Percentiles rank a stretch among this genome's conserved stretches.
phyloP scores from a whole-genome alignment of 2,797 vertebrate species.

The Yasuhikotakia modesta region DNA sequence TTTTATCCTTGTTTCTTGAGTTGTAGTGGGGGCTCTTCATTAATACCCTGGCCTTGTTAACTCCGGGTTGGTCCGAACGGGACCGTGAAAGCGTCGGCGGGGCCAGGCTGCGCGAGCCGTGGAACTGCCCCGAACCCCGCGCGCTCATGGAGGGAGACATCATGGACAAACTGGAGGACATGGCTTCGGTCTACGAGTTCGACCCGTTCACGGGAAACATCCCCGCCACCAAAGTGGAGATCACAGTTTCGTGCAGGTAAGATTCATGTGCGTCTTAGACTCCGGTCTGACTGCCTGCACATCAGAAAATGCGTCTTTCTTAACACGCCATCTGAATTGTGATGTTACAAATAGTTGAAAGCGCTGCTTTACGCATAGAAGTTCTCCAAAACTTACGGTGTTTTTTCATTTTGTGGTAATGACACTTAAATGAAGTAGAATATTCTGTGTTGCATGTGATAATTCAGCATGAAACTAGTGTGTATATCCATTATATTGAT shows the following conservation, averaged over 20 bases:
- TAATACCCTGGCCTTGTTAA: slow-evolving; percentile 39
- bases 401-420: not conserved
- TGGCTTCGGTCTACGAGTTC: slow-evolving; percentile 88
- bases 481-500: not conserved
- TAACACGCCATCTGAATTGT: not conserved
- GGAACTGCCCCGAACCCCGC: slow-evolving; percentile 71
- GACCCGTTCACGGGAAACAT: slow-evolving; percentile 89
- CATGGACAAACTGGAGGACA: slow-evolving; percentile 87
- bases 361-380: not conserved
- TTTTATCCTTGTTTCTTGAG: slow-evolving; percentile 21
- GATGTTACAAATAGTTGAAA: too few species aligned
- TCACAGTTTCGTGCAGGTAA: slow-evolving; percentile 96
- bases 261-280: not conserved
- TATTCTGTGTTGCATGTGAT: not conserved
- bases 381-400: slow-evolving; percentile 3
- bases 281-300: not conserved
- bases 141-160: slow-evolving; percentile 82
- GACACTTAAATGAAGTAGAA: not conserved
- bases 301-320: not conserved
- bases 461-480: not conserved
- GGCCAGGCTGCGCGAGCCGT: slow-evolving; percentile 72
- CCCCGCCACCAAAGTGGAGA: slow-evolving; percentile 93
- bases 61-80: slow-evolving; percentile 58
- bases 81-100: slow-evolving; percentile 65
- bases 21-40: slow-evolving; percentile 33